These are phyloP conservation scores for Parnassius orleans DNA, from an alignment of 2,888 invertebrate genomes.

Conservation along the genomic window DNA sequence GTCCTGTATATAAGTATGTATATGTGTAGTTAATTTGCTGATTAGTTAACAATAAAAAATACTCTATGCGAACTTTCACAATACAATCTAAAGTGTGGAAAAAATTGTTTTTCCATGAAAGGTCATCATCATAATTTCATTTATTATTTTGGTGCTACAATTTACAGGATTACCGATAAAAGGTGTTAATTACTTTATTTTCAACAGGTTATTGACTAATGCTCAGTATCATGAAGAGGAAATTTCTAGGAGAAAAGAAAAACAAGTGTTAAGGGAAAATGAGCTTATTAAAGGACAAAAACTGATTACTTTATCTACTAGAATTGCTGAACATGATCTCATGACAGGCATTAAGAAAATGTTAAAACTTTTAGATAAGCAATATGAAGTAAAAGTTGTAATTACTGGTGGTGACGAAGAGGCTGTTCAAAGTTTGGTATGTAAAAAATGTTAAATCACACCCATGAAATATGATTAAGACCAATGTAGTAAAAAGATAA, in stretches of 20 bases:
- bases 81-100: too few species aligned
- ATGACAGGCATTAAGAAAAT: slow-evolving; percentile 83
- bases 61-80: too few species aligned
- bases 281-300: slow-evolving; percentile 82
- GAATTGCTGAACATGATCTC: slow-evolving; percentile 85
- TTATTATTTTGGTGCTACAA: neutral
- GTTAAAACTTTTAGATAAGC: slow-evolving; percentile 83
- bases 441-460: slow-evolving; percentile 25
- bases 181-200: slow-evolving; percentile 2
- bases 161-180: neutral
- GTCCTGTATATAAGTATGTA: slow-evolving; percentile 84
- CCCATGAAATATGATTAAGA: too few species aligned
- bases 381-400: slow-evolving; percentile 83
- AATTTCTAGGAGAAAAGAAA: slow-evolving; percentile 73
- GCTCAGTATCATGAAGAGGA: slow-evolving; percentile 84
- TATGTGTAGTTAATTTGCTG: neutral
- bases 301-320: slow-evolving; percentile 81
- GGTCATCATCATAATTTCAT: too few species aligned
- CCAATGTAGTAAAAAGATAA: too few species aligned
- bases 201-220: slow-evolving; percentile 81
- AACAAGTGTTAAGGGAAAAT: slow-evolving; percentile 62
- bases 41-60: too few species aligned
- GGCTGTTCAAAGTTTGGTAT: slow-evolving; percentile 51
- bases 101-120: too few species aligned
- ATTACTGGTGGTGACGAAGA: slow-evolving; percentile 74